Conservation (phyloP, 2,797 vertebrate genomes). For the Pelodytes ibericus region DNA sequence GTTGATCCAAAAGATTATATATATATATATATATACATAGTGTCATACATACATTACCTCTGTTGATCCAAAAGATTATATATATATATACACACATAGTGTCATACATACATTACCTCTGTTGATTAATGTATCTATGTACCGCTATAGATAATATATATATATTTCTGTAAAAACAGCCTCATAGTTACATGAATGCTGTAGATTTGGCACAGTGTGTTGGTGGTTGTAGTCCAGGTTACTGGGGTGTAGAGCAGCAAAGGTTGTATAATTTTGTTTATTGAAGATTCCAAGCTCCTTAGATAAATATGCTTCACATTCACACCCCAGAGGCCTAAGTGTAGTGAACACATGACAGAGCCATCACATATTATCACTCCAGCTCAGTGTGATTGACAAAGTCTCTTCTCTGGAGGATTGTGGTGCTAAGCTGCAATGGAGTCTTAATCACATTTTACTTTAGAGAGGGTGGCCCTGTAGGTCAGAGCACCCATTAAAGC, state of each 20-base stretch:
- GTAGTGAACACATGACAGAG: slow-evolving; percentile 50
- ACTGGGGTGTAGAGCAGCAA: slow-evolving; percentile 69
- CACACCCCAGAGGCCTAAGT: slow-evolving; percentile 53
- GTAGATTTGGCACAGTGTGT: neutral
- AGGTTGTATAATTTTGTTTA: neutral
- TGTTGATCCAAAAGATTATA: too few relatives aligned
- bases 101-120: too few relatives aligned
- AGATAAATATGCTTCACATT: slow-evolving; percentile 55
- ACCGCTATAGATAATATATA: too few relatives aligned
- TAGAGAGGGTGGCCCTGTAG: slow-evolving; percentile 50
- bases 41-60: too few relatives aligned
- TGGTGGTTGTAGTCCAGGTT: neutral
- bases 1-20: too few relatives aligned
- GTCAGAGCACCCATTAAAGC: slow-evolving; percentile 52
- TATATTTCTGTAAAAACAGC: too few relatives aligned
- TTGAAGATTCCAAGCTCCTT: slow-evolving; percentile 30
- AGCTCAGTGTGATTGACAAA: slow-evolving; percentile 53
- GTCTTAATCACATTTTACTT: slow-evolving; percentile 56
- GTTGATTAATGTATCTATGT: too few relatives aligned
- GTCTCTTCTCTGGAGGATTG: slow-evolving; percentile 55
- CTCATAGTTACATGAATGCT: too few relatives aligned
- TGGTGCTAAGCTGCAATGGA: slow-evolving; percentile 54
- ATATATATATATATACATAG: too few relatives aligned
- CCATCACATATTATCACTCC: slow-evolving; percentile 55
- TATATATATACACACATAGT: too few relatives aligned